Evolutionary conservation across 2,113 vertebrate species (phyloP).

Genomic region (Gymnocephalus cernua): DNA sequence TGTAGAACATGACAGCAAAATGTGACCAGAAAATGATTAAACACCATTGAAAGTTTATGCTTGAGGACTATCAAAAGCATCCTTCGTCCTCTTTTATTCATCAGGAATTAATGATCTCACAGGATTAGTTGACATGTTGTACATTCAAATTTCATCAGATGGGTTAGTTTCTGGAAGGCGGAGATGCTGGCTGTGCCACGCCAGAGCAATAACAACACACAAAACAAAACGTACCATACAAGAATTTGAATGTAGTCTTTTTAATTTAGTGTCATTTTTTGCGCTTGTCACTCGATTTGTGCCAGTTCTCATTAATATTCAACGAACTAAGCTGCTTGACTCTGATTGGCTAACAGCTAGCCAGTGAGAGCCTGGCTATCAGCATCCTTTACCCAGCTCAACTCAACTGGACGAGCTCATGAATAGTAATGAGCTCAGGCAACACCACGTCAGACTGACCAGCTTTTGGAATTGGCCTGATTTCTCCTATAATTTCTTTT

Average conservation of each 20-base stretch:
- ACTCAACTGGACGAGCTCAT: no score
- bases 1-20: background rate
- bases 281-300: background rate
- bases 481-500: no score
- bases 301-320: no score
- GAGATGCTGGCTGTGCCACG: background rate
- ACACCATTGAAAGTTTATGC: background rate
- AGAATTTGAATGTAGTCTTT: background rate
- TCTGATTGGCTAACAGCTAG: no score
- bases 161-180: background rate
- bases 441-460: no score
- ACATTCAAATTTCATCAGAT: background rate
- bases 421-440: no score
- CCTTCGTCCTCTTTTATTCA: slow-evolving; percentile 14
- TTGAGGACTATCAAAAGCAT: slow-evolving; percentile 8
- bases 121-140: background rate
- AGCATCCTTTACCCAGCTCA: no score
- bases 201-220: background rate
- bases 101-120: background rate
- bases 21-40: background rate
- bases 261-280: background rate
- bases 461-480: no score
- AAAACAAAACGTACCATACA: background rate
- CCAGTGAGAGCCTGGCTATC: no score
- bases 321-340: no score